Evolutionary conservation across 23 tunicate species (phyloP).

Genomic region (Styela plicata): DNA sequence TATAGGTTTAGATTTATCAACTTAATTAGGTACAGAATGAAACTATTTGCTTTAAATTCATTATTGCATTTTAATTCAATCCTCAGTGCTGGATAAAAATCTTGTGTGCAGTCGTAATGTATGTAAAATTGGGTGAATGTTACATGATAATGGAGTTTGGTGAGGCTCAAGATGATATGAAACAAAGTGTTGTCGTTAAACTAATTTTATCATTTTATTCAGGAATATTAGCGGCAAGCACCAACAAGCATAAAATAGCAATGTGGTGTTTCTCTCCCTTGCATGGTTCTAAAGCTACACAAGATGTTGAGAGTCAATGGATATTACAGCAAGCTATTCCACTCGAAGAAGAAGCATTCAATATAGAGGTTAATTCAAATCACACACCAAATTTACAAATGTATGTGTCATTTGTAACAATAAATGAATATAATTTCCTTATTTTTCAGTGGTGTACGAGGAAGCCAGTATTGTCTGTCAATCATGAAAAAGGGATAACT

Average conservation of each 20-base stretch:
- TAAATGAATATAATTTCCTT: too few relatives aligned
- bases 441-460: slow-evolving; percentile 57
- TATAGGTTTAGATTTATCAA: too few relatives aligned
- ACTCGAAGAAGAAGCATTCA: slow-evolving; percentile 8
- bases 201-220: not conserved
- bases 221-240: slow-evolving; percentile 80
- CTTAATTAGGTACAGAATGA: too few relatives aligned
- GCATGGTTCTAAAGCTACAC: slow-evolving; percentile 1
- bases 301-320: slow-evolving; percentile 71
- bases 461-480: slow-evolving; percentile 44
- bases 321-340: slow-evolving; percentile 41
- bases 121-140: too few relatives aligned
- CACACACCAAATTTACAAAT: not conserved
- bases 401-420: not conserved
- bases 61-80: too few relatives aligned
- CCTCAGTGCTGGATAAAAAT: too few relatives aligned
- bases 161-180: too few relatives aligned
- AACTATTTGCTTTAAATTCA: too few relatives aligned
- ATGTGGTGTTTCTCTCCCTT: slow-evolving; percentile 50
- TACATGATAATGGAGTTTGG: too few relatives aligned
- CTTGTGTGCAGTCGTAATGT: too few relatives aligned
- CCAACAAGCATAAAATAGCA: slow-evolving; percentile 51
- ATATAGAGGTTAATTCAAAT: too few relatives aligned
- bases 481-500: slow-evolving; percentile 34
- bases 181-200: too few relatives aligned